A percentile compares a stretch with the other conserved stretches of the same genome.
phyloP scores from a whole-genome alignment of 2,888 invertebrate species.

The Pherbina coryleti region DNA sequence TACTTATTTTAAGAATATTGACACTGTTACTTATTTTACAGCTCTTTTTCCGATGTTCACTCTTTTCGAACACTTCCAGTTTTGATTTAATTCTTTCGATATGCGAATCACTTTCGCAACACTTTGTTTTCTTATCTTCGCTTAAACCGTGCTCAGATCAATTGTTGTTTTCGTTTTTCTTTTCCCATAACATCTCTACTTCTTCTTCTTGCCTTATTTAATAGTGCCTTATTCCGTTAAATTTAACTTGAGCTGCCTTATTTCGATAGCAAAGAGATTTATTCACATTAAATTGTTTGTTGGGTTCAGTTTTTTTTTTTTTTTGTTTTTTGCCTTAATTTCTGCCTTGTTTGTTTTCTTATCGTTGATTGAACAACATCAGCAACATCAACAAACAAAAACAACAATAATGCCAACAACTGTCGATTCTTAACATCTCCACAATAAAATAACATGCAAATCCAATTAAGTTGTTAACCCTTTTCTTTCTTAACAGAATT shows the following conservation, averaged over 20 bases:
- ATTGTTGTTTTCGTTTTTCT: conserved; percentile 12
- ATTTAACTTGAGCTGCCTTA: not conserved
- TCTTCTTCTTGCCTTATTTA: not conserved
- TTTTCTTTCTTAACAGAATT: not conserved
- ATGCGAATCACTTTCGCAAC: conserved; percentile 35
- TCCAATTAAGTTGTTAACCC: conserved; percentile 66
- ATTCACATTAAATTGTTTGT: conserved; percentile 42
- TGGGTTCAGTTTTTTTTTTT: conserved; percentile 45
- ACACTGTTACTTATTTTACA: not conserved
- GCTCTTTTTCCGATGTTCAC: not conserved
- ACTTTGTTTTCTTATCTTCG: conserved; percentile 9
- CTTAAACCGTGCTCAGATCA: not conserved
- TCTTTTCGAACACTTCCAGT: conserved; percentile 56
- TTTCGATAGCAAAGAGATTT: conserved; percentile 13
- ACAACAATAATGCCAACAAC: conserved; percentile 56
- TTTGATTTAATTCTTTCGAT: conserved; percentile 39
- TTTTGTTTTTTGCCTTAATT: conserved; percentile 40
- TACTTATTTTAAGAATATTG: not conserved
- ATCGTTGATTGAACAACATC: conserved; percentile 54
- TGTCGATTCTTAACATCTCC: conserved; percentile 67
- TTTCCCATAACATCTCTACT: not conserved
- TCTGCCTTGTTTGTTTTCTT: conserved; percentile 50
- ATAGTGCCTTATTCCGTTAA: not conserved
- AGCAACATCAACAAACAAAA: conserved; percentile 43
- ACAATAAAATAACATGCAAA: conserved; percentile 66